phyloP scores from a whole-genome alignment of 2,113 vertebrate species.

The Fukomys damarensis region DNA sequence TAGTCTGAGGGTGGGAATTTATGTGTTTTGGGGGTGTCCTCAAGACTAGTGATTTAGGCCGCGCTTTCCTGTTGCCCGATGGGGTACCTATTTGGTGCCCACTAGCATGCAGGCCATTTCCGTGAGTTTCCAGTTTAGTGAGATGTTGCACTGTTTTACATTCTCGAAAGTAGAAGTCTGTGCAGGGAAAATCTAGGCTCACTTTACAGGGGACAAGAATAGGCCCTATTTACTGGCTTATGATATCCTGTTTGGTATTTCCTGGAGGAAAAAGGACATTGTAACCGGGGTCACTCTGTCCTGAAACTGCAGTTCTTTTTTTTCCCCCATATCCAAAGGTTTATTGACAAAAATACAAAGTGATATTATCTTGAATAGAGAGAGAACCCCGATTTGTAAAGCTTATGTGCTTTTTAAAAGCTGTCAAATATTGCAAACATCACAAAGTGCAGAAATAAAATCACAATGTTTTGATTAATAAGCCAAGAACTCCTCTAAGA shows the following conservation, averaged over 20 bases:
- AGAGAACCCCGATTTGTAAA: not conserved
- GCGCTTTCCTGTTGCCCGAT: not conserved
- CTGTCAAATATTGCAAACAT: not conserved
- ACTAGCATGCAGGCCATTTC: not conserved
- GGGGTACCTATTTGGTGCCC: not conserved
- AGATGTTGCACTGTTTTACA: not conserved
- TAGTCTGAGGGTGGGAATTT: not conserved
- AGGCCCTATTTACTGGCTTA: not conserved
- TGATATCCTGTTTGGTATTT: not conserved
- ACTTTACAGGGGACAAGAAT: not conserved
- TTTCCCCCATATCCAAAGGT: not conserved
- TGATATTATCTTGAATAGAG: not conserved
- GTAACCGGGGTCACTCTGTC: not conserved
- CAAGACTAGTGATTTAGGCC: not conserved
- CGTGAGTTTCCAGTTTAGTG: not conserved
- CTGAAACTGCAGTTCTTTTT: not conserved
- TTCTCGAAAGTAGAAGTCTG: not conserved
- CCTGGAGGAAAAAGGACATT: not conserved
- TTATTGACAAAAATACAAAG: not conserved
- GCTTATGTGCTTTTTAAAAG: not conserved
- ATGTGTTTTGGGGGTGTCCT: not conserved
- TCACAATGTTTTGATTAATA: not conserved
- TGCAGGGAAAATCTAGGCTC: not conserved
- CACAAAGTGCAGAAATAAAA: not conserved
- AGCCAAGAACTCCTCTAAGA: not conserved